Evolutionary conservation across 2,888 invertebrate genomes (phyloP).

Genomic region (Maniola hyperantus): DNA sequence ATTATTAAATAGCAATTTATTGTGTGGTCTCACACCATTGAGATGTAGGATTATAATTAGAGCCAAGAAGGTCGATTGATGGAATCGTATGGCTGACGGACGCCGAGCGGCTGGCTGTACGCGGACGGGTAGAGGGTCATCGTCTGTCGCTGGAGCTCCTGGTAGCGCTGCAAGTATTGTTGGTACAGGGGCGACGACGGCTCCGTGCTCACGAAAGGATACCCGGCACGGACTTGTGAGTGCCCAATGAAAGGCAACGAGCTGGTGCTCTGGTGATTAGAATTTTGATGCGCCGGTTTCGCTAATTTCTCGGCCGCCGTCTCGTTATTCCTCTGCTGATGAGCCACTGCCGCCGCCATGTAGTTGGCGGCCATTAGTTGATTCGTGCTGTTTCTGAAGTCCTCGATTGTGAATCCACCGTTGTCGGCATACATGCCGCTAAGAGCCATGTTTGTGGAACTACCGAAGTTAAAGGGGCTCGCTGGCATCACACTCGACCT

Average conservation of each 20-base stretch:
- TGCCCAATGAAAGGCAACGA: constrained; percentile 85
- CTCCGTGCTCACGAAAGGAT: constrained; percentile 85
- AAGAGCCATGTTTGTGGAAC: constrained; percentile 84
- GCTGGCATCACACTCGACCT: constrained; percentile 87
- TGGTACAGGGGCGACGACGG: constrained; percentile 87
- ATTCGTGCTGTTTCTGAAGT: constrained; percentile 84
- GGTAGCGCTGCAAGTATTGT: constrained; percentile 86
- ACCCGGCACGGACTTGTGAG: constrained; percentile 82
- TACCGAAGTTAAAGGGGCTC: constrained; percentile 93
- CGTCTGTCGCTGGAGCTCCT: constrained; percentile 82
- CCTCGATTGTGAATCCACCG: constrained; percentile 85
- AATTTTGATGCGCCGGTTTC: constrained; percentile 77
- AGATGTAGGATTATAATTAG: constrained; percentile 46
- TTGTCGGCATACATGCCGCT: constrained; percentile 85
- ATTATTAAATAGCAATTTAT: constrained; percentile 38
- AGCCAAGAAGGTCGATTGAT: constrained; percentile 88
- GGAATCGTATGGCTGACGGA: constrained; percentile 88
- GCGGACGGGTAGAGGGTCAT: constrained; percentile 86
- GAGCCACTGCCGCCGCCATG: constrained; percentile 76
- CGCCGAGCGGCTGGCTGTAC: constrained; percentile 84
- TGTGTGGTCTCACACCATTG: neutral
- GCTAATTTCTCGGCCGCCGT: constrained; percentile 66
- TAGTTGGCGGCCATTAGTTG: constrained; percentile 83
- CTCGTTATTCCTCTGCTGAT: constrained; percentile 69
- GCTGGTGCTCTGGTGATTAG: constrained; percentile 59